These are phyloP conservation scores for Orchesella flavescens DNA, from an alignment of 2,888 invertebrate species.

Conservation along the genomic window DNA sequence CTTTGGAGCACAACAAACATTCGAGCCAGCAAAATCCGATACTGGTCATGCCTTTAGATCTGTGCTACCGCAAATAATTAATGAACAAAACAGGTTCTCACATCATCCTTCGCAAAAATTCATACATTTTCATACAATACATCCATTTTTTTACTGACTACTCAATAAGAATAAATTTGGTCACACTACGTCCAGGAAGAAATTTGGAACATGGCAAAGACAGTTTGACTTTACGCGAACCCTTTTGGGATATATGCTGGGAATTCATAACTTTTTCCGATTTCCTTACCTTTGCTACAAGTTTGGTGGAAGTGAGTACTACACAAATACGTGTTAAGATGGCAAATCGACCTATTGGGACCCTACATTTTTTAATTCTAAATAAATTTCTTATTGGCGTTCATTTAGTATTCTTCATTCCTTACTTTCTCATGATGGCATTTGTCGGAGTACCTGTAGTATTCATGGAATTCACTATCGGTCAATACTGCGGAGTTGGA, in stretches of 20 bases:
- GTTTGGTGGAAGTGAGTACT: constrained; percentile 43
- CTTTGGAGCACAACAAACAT: no score
- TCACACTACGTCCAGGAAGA: constrained; percentile 25
- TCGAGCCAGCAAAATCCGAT: no score
- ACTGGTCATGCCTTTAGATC: not conserved
- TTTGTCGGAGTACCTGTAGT: constrained; percentile 59
- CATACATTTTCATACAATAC: no score
- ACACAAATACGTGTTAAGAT: not conserved
- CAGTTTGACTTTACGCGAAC: constrained; percentile 66
- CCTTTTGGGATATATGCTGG: constrained; percentile 64
- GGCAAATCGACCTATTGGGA: no score
- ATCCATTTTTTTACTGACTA: no score
- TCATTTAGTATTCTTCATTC: constrained; percentile 59
- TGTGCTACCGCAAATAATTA: constrained; percentile 23
- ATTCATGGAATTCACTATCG: constrained; percentile 68
- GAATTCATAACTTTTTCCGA: constrained; percentile 68
- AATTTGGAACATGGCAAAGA: constrained; percentile 53
- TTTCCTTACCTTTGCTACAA: constrained; percentile 69
- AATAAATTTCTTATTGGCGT: no score
- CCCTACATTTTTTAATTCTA: no score
- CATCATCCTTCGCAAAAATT: no score
- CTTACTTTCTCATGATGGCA: constrained; percentile 57
- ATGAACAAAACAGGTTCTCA: constrained; percentile 33
- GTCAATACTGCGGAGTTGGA: constrained; percentile 66
- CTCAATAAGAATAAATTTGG: no score